Evolutionary conservation across 30 jellyfish, hydroid and myxozoan genomes (phyloP).

Genomic region (Aurelia sp.): DNA sequence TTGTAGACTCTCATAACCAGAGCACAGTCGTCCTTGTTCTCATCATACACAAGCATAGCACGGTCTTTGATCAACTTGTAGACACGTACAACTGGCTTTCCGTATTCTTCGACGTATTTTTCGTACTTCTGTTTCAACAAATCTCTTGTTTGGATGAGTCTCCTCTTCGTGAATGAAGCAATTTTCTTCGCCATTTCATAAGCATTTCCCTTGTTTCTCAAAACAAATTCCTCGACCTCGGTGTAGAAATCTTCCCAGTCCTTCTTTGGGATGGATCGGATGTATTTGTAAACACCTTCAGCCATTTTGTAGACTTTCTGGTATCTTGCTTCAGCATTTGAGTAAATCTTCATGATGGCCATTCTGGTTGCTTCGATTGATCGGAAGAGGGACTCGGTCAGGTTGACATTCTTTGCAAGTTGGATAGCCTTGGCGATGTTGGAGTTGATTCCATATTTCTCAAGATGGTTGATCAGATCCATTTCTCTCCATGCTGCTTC

Average conservation of each 20-base stretch:
- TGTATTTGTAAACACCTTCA: slow-evolving; percentile 68
- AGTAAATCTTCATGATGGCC: slow-evolving; percentile 51
- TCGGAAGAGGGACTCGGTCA: slow-evolving; percentile 61
- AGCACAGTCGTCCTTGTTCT: slow-evolving; percentile 76
- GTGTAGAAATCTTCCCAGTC: slow-evolving; percentile 82
- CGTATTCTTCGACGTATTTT: slow-evolving; percentile 24
- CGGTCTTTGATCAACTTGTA: slow-evolving; percentile 35
- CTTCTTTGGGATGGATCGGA: slow-evolving; percentile 84
- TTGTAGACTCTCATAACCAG: slow-evolving; percentile 71
- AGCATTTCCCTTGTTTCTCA: slow-evolving; percentile 51
- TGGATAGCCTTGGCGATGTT: slow-evolving; percentile 53
- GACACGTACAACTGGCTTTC: slow-evolving; percentile 49
- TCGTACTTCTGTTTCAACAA: slow-evolving; percentile 36
- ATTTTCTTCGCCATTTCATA: slow-evolving; percentile 34
- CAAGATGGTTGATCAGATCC: slow-evolving; percentile 79
- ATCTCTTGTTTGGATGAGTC: slow-evolving; percentile 11
- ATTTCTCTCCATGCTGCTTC: slow-evolving; percentile 86
- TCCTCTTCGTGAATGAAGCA: slow-evolving; percentile 5
- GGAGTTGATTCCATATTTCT: slow-evolving; percentile 79
- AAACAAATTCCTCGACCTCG: slow-evolving; percentile 66
- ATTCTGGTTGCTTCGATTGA: slow-evolving; percentile 45
- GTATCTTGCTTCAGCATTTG: slow-evolving; percentile 35
- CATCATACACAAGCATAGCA: slow-evolving; percentile 75
- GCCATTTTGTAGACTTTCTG: slow-evolving; percentile 30
- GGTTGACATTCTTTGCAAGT: slow-evolving; percentile 73